Base-by-base conservation (phyloP, 2,888 invertebrate genomes). In the Myopa testacea region DNA sequence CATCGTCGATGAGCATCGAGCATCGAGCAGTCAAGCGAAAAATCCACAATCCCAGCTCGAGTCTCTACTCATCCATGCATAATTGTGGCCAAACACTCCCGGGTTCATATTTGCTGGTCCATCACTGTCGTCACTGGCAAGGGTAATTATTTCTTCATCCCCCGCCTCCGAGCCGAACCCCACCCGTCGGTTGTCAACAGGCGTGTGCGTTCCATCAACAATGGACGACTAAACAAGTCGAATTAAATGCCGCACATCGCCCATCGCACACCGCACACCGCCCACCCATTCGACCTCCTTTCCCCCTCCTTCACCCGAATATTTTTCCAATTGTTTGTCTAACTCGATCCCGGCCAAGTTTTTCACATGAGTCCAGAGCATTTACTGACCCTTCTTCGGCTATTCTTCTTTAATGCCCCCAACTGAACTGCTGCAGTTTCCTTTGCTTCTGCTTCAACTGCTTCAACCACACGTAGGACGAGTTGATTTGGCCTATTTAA, bases 111-210 rank as follows among this genome's bases (percentile, higher is more conserved):
- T 77, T 72, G 65, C 74, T 74, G 78, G 74, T 78, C 70, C 74
- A 74, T 67, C 73, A 74, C 62, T 69, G 69, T 55, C 52, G 52
- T 63, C 69, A 69, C 52, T 79, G 78, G 81, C 78, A 80, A 76
- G 82, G 82, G 81, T 82, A 83, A 83, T 83, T 83, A 82, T 81
- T 83, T 80, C 68, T 73, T 76, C 77, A 37, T 37, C 76, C 79
- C 70, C 69, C 16, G 50, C 65, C 19, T 4, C 74, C 37, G 38
- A 65, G 5, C 10, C 6, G 4, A 26, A 62, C 75, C 80, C 63
- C 58, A 38, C 45, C 38, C 38, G 1, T 62, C 58, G 71, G 78
- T 78, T 80, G 80, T 82, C 81, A 81, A 80, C 81, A 81, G 82
- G 81, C 81, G 80, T 81, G 78, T 69, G 79, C 38, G 63, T 69